phyloP scores from a whole-genome alignment of 2,797 vertebrate species.

The Catamblyrhynchus diadema region DNA sequence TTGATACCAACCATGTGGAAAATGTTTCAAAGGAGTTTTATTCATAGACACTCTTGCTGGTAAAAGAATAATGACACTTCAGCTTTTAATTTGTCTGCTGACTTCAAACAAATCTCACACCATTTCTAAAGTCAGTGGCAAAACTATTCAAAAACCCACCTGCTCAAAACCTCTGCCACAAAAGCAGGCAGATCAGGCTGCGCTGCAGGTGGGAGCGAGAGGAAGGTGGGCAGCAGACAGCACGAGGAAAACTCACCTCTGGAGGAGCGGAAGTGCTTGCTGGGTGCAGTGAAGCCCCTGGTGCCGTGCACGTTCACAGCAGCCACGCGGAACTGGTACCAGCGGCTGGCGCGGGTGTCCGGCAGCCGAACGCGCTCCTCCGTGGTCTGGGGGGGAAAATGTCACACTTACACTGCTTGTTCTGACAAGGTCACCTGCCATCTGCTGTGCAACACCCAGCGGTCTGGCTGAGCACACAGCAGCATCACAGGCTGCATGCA shows the following conservation, averaged over 20 bases:
- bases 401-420: neutral
- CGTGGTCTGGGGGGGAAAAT: slow-evolving; percentile 79
- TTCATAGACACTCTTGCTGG: neutral
- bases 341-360: slow-evolving; percentile 88
- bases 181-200: neutral
- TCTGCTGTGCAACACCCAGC: neutral
- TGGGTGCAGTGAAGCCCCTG: slow-evolving; percentile 94
- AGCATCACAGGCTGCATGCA: neutral
- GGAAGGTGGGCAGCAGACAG: neutral
- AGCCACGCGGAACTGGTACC: slow-evolving; percentile 98
- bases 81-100: neutral
- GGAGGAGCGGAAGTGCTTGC: slow-evolving; percentile 95
- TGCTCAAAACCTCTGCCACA: neutral
- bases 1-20: neutral
- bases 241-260: slow-evolving; percentile 79
- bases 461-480: neutral
- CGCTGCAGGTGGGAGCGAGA: fast-evolving
- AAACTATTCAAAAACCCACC: neutral
- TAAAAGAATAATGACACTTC: neutral
- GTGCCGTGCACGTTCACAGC: slow-evolving; percentile 95
- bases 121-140: neutral
- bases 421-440: neutral
- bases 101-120: neutral
- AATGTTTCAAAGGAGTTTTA: neutral
- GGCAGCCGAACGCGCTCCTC: slow-evolving; percentile 86